Base-by-base conservation (phyloP, 2,797 vertebrate genomes). In the Sebastes kiyomatsui region DNA sequence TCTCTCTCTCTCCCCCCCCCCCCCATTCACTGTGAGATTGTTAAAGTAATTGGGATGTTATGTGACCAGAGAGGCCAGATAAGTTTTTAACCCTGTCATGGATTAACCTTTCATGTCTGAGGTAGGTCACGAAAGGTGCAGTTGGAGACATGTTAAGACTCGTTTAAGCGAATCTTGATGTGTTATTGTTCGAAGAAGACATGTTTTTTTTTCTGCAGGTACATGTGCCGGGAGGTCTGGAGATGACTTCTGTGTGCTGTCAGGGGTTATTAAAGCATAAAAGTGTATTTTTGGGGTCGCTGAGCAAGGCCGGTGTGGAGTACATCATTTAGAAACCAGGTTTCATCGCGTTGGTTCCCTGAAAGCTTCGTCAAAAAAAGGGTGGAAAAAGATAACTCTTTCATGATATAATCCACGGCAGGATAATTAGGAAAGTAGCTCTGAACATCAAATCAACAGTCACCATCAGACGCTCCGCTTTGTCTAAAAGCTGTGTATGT, bases 21-120 rank as follows among this genome's bases (percentile, higher is more conserved):
- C 30, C 56, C 69, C 79, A 35, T 86, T 90, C 84, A 77, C 87
- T 75, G 74, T 59, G 95, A 96, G 95, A 95, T 96, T 96, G 95
- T 93, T 93, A 95, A 96, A 95, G 96, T 97, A 98, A 99, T 98
- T 98, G 97, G 96, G 95, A 96, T 92, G 96, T 95, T 96, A 89
- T 93, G 90, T 92, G 92, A 93, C 91, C 93, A 87, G 84, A 92
- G 70, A 94, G 90, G 90, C 92, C 90, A 94, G 90, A 94, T 86
- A 93, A 71, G 88, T 93, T 93, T 95, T 95, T 95, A 95, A 95
- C 95, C 95, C 91, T 88, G 93, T 94, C 94, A 93, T 83, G 88
- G 85, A 87, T 91, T 93, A 92, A 94, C 91, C 92, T 93, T 85
- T 90, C 73, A 64, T 87, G 88, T 91, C 89, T 86, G 80, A 90